Evolutionary conservation across 2,113 vertebrate species (phyloP), one percentile per base, ranked within the genome.

Genomic region (Callipepla squamata): DNA sequence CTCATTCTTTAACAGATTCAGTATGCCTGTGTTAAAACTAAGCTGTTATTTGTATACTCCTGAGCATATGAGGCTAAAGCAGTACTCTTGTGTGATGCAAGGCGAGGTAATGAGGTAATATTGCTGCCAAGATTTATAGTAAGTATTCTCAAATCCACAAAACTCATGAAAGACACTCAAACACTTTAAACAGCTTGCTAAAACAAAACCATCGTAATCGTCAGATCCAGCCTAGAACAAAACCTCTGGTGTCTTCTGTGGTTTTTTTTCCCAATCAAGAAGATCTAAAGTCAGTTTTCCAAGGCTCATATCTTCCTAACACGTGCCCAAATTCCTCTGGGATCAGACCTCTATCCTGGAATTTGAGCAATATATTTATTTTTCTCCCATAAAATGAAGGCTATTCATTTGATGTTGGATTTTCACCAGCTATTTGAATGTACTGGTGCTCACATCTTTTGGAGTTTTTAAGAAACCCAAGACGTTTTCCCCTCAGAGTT

Each of bases 391-490:
- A 84, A 90, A 91, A 90, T 79, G n/a, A 84, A 88, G 40, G 34
- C 82, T n/a, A 61, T 86, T 96, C 68, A 94, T 91, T 90, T 86
- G n/a, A 80, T 5, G 4, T 9, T 92, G 85, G 87, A 87, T 68
- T 94, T 92, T 80, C 75, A 91, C 65, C 91, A 90, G 69, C 26
- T 94, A 82, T 67, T 93, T 89, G 74, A 78, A 83, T 85, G 87
- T 69, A 80, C 51, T 68, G 34, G 55, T 10, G 3, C 17, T n/a
- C 48, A 90, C 30, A 45, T 75, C 42, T 50, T 93, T 26, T 65
- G 25, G 40, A 86, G 48, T 63, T 89, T 61, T 47, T 55, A 13
- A 11, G 25, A 87, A 94, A 79, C 23, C 23, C n/a, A 38, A 66
- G 50, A 26, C 20, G 58, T 62, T 65, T 86, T 53, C 44, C 28